A percentile compares a stretch with the other conserved stretches of the same genome.
Conservation (phyloP, 1,140 invertebrate genomes). For the Aphelenchoides besseyi region DNA sequence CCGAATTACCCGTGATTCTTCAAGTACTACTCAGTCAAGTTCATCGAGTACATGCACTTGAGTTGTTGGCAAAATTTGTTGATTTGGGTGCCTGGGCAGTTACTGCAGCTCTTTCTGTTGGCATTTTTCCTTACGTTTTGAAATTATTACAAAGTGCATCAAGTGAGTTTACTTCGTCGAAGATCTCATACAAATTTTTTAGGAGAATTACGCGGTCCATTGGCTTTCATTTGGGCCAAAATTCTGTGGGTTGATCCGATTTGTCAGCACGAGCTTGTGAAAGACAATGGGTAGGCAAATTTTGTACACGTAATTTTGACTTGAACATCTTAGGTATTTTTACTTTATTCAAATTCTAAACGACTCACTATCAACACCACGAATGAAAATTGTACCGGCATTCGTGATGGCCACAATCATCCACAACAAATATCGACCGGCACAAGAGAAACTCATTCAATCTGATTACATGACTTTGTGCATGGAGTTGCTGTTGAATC, state of each 20-base stretch:
- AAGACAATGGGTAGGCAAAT: constrained; percentile 70
- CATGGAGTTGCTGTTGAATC: constrained; percentile 53
- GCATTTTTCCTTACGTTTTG: constrained; percentile 96
- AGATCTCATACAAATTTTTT: too few relatives aligned
- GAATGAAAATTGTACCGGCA: constrained; percentile 54
- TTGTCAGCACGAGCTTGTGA: constrained; percentile 88
- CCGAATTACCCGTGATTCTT: constrained; percentile 93
- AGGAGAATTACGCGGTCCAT: constrained; percentile 81
- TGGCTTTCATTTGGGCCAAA: constrained; percentile 99
- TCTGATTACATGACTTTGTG: constrained; percentile 54
- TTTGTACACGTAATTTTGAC: constrained; percentile 1
- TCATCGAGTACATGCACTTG: constrained; percentile 86
- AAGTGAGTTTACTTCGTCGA: too few relatives aligned
- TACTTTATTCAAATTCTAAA: constrained; percentile 63
- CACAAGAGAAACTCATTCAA: constrained; percentile 55
- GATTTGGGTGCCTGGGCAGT: constrained; percentile 96
- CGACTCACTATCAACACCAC: constrained; percentile 58
- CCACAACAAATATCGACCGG: constrained; percentile 53
- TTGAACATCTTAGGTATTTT: constrained; percentile 66
- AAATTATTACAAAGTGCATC: constrained; percentile 86
- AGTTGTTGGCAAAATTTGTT: constrained; percentile 87
- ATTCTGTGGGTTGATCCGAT: constrained; percentile 84
- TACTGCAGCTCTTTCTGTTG: constrained; percentile 85
- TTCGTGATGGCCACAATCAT: constrained; percentile 60
- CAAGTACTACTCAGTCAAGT: constrained; percentile 90